phyloP scores from a whole-genome alignment of 2,113 vertebrate species.

The Centropus unirufus region DNA sequence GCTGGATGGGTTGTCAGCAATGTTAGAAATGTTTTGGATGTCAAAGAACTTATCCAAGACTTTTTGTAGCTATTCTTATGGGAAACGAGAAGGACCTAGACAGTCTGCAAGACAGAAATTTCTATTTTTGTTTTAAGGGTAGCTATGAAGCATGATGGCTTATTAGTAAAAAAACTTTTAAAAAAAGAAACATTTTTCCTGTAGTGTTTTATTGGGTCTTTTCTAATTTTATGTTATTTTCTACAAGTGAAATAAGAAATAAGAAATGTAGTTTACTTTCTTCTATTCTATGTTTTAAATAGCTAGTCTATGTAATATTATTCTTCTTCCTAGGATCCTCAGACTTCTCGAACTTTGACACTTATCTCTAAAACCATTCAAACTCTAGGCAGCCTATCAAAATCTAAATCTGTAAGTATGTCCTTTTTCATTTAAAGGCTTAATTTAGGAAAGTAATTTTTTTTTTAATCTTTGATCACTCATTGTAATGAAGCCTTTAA shows the following conservation, averaged over 20 bases:
- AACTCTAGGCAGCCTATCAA: conserved; percentile 95
- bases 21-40: not conserved
- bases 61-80: not conserved
- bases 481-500: conserved; percentile 43
- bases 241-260: not conserved
- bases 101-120: not conserved
- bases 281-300: not conserved
- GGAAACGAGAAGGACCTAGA: not conserved
- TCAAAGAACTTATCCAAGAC: not conserved
- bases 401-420: conserved; percentile 95
- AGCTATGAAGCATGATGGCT: not conserved
- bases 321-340: conserved; percentile 83
- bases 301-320: not conserved
- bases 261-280: not conserved
- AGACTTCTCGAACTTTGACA: conserved; percentile 93
- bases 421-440: not conserved
- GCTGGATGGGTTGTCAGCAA: not conserved
- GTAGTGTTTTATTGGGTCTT: not conserved
- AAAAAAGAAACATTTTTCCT: not conserved
- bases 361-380: conserved; percentile 99
- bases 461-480: conserved; percentile 3
- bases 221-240: not conserved
- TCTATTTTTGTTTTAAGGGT: not conserved
- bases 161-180: not conserved
- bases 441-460: not conserved